These are phyloP conservation scores for Nesogale talazaci DNA, from an alignment of 2,113 vertebrate genomes.

Conservation along the genomic window DNA sequence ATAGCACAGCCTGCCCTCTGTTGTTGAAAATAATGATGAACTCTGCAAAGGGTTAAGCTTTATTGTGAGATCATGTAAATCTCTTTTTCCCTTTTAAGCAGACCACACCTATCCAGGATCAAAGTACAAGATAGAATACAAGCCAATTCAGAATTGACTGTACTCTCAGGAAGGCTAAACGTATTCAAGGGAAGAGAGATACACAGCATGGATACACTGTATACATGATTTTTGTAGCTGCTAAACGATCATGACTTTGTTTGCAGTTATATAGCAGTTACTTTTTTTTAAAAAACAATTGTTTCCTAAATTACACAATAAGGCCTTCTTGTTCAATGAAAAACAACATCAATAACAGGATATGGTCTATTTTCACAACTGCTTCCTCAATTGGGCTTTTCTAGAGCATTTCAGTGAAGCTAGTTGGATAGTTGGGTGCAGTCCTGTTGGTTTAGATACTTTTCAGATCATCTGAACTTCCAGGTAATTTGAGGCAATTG, in stretches of 20 bases:
- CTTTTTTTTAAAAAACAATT: too few relatives aligned
- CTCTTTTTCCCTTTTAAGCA: constrained; percentile 50
- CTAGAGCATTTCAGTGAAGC: background rate
- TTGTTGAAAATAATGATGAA: constrained; percentile 77
- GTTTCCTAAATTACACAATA: too few relatives aligned
- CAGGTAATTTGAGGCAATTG: background rate
- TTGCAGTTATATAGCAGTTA: too few relatives aligned
- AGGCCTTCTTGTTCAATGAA: too few relatives aligned
- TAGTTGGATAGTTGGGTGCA: background rate
- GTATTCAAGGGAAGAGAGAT: constrained; percentile 81
- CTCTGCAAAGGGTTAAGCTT: constrained; percentile 80
- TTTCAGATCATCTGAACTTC: background rate
- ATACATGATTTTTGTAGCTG: background rate
- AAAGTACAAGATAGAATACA: constrained; percentile 71
- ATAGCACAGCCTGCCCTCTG: constrained; percentile 81
- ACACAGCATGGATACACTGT: constrained; percentile 72
- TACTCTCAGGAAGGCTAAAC: constrained; percentile 78
- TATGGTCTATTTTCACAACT: too few relatives aligned
- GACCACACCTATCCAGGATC: constrained; percentile 78
- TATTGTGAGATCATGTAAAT: constrained; percentile 58
- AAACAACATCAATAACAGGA: too few relatives aligned
- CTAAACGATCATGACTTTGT: too few relatives aligned
- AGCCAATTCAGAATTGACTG: constrained; percentile 76
- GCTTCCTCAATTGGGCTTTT: background rate
- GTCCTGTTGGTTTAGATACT: background rate